These are phyloP conservation scores for Pseudeuparius sepicola DNA, from an alignment of 2,888 invertebrate species.

Conservation along the genomic window DNA sequence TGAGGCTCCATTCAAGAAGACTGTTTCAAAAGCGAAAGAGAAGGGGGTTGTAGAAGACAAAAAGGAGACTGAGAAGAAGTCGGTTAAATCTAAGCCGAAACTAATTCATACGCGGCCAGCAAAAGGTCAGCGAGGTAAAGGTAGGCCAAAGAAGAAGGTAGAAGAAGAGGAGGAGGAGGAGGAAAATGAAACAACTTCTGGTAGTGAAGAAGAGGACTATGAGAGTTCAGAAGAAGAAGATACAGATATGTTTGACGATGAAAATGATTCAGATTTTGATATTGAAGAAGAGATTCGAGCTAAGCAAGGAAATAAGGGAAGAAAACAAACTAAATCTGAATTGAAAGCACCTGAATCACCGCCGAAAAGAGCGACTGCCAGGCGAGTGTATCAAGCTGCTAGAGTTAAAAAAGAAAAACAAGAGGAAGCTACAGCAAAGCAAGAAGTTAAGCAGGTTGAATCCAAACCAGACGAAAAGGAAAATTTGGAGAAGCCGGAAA, in stretches of 20 bases:
- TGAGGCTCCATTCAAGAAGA: too few species aligned
- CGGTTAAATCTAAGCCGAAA: not conserved
- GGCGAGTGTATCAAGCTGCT: slow-evolving; percentile 6
- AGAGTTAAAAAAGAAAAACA: slow-evolving; percentile 5
- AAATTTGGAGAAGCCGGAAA: too few species aligned
- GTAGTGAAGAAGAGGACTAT: slow-evolving; percentile 13
- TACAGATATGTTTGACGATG: slow-evolving; percentile 28
- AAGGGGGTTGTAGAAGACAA: too few species aligned
- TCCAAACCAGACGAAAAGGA: slow-evolving; percentile 7
- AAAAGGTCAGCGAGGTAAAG: too few species aligned
- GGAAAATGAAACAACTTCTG: too few species aligned
- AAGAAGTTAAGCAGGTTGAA: slow-evolving; percentile 5
- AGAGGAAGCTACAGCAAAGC: slow-evolving; percentile 10
- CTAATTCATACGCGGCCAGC: not conserved
- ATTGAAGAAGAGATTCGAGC: slow-evolving; percentile 28
- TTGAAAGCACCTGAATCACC: slow-evolving; percentile 12
- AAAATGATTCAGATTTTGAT: slow-evolving; percentile 45
- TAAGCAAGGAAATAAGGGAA: slow-evolving; percentile 20
- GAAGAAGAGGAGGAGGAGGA: too few species aligned
- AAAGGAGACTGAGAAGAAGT: too few species aligned
- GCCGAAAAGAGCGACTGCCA: slow-evolving; percentile 10
- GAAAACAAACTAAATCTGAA: slow-evolving; percentile 6
- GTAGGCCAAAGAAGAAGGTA: too few species aligned
- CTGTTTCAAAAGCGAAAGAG: too few species aligned
- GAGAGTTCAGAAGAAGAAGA: slow-evolving; percentile 5